These are phyloP conservation scores for Cordilura impudica DNA, from an alignment of 2,888 invertebrate genomes.

Conservation along the genomic window DNA sequence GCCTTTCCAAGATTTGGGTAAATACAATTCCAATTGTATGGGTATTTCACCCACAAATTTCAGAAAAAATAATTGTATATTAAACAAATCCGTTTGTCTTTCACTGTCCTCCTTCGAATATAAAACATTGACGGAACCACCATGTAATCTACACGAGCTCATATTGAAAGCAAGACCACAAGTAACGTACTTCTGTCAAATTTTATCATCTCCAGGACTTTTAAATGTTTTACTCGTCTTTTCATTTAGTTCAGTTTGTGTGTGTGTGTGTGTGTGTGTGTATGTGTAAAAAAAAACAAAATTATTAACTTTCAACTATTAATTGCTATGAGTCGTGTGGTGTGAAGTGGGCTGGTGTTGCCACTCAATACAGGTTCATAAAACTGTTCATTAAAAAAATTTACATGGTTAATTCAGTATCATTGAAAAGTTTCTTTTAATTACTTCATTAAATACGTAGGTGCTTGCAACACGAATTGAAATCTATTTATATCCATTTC, in stretches of 20 bases:
- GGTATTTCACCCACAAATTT: conserved; percentile 66
- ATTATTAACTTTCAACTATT: no score
- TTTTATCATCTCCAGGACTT: neutral
- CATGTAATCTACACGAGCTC: conserved; percentile 10
- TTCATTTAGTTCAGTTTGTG: neutral
- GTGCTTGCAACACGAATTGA: neutral
- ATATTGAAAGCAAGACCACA: neutral
- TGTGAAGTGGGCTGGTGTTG: no score
- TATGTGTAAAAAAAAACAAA: neutral
- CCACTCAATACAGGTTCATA: no score
- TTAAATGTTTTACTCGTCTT: conserved; percentile 4
- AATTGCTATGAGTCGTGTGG: no score
- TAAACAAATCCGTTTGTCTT: conserved; percentile 66
- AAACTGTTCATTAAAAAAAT: neutral
- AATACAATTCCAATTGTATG: conserved; percentile 53
- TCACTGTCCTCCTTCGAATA: conserved; percentile 65
- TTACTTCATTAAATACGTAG: conserved; percentile 27
- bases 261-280: neutral
- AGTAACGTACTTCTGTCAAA: neutral
- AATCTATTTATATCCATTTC: neutral
- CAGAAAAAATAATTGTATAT: conserved; percentile 64
- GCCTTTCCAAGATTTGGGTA: conserved; percentile 53
- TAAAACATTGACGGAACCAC: conserved; percentile 33
- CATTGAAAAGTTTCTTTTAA: neutral
- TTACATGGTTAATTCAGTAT: neutral